phyloP scores from a whole-genome alignment of 1,140 invertebrate genomes.

The Metaphire vulgaris region DNA sequence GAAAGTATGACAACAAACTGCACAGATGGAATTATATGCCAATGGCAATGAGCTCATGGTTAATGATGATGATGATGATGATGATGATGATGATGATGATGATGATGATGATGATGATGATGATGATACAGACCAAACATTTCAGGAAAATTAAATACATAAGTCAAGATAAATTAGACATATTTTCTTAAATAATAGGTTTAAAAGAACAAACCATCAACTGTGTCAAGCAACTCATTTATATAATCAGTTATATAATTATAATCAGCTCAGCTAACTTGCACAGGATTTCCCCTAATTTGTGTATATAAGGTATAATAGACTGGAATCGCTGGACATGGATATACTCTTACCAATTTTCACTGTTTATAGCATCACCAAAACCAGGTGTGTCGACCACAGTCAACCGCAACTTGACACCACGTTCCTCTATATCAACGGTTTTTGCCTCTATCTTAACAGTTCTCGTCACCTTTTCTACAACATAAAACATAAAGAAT shows the following conservation, averaged over 20 bases:
- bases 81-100: neutral
- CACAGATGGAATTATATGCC: too few species aligned
- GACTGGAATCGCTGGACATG: neutral
- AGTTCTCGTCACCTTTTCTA: constrained; percentile 8
- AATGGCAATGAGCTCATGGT: too few species aligned
- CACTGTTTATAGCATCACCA: constrained; percentile 97
- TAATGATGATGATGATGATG: constrained; percentile 1
- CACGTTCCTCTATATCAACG: constrained; percentile 48
- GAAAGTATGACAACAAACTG: too few species aligned
- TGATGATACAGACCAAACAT: neutral
- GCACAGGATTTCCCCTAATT: too few species aligned
- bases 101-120: neutral
- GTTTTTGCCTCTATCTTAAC: constrained; percentile 12
- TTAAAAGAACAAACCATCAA: too few species aligned
- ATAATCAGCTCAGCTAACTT: too few species aligned
- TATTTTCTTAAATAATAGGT: too few species aligned
- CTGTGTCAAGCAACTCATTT: too few species aligned
- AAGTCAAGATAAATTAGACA: too few species aligned
- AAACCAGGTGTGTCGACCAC: constrained; percentile 95
- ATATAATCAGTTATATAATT: too few species aligned
- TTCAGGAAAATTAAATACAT: too few species aligned
- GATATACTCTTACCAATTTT: constrained; percentile 57
- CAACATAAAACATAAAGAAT: neutral
- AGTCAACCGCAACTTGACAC: constrained; percentile 65
- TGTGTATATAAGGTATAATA: too few species aligned